Evolutionary conservation across 2,797 vertebrate genomes (phyloP).

Genomic region (Molossus molossus): DNA sequence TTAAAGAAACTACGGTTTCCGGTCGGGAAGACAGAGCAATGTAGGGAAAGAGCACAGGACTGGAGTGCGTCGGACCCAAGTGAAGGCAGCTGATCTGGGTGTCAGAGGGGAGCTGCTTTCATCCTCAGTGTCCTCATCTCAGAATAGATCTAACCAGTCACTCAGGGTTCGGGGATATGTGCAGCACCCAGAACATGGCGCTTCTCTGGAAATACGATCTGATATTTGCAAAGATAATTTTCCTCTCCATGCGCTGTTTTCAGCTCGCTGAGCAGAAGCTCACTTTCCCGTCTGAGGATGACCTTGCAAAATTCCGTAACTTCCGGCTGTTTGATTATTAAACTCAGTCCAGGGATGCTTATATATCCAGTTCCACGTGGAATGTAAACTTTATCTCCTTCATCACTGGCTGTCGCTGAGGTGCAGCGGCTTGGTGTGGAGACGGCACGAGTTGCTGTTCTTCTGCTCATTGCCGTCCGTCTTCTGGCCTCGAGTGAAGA

Average conservation of each 20-base stretch:
- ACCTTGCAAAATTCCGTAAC: neutral
- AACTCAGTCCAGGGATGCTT: neutral
- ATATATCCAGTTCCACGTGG: neutral
- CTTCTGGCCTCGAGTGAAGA: neutral
- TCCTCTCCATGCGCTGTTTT: neutral
- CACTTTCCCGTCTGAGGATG: neutral
- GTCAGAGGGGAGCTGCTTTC: neutral
- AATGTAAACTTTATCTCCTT: neutral
- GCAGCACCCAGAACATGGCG: neutral
- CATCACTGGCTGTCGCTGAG: neutral
- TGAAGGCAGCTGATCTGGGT: neutral
- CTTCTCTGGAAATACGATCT: neutral
- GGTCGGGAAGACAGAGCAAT: neutral
- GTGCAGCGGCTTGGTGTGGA: neutral
- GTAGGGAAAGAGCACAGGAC: neutral
- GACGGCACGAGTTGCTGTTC: rapidly evolving
- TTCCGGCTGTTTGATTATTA: neutral
- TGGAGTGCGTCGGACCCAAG: neutral
- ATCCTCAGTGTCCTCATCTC: neutral
- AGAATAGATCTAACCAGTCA: neutral
- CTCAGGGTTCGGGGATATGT: neutral
- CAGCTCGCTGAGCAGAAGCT: neutral
- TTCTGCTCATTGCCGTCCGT: neutral
- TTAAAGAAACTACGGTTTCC: neutral
- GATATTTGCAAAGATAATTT: neutral